Percentiles rank a stretch among this genome's conserved stretches.
Conservation (phyloP, 2,113 vertebrate species). For the Agelaius tricolor region DNA sequence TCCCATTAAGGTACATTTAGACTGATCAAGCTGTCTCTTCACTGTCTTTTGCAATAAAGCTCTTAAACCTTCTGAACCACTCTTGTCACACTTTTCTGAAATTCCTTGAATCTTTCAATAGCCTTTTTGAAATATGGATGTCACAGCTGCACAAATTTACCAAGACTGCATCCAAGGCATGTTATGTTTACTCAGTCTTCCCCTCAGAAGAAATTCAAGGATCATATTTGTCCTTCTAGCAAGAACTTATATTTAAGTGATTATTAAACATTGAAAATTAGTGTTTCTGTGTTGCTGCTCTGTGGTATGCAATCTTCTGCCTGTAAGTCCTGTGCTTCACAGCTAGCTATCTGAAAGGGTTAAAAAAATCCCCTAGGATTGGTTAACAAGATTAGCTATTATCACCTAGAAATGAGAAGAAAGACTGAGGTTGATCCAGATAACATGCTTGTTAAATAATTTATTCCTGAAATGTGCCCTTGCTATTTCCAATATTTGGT, state of each 20-base stretch:
- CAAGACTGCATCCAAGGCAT: background rate
- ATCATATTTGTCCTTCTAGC: background rate
- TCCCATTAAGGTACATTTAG: background rate
- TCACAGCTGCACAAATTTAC: constrained; percentile 5
- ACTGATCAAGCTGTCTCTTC: background rate
- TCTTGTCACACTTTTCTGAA: background rate
- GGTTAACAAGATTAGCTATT: background rate
- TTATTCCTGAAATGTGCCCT: background rate
- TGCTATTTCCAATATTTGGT: background rate
- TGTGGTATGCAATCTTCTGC: background rate
- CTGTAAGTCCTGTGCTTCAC: background rate
- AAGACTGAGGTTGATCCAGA: background rate
- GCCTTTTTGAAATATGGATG: constrained; percentile 45
- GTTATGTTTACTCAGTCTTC: background rate
- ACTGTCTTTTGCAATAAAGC: constrained; percentile 7
- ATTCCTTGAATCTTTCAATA: constrained; percentile 23
- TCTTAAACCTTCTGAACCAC: background rate
- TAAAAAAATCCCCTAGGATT: background rate
- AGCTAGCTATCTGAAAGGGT: background rate
- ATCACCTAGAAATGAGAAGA: background rate
- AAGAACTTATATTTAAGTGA: background rate
- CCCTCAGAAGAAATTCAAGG: background rate
- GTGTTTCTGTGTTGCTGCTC: background rate
- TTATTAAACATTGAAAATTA: background rate
- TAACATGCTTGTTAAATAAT: background rate